Evolutionary conservation across 2,888 invertebrate genomes (phyloP).

Genomic region (Lycia hirtaria): DNA sequence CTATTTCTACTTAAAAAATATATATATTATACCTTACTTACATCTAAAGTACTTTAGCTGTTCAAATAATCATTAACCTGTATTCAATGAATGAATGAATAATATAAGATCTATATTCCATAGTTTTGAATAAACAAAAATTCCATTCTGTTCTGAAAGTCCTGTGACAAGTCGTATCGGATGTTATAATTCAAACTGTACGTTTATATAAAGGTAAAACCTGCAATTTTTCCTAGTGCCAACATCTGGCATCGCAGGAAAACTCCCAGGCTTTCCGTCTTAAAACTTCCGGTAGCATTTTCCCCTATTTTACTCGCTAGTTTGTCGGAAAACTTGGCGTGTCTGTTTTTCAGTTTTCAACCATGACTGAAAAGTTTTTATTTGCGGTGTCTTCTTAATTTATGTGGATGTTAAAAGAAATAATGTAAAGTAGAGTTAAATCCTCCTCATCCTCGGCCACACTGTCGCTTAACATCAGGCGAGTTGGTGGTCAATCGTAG

Average conservation of each 20-base stretch:
- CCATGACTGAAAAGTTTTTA: slow-evolving; percentile 18
- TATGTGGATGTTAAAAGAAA: neutral
- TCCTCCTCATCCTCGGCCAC: no score
- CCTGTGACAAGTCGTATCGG: neutral
- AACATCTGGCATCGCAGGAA: slow-evolving; percentile 32
- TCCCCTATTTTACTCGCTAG: slow-evolving; percentile 24
- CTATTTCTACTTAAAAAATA: no score
- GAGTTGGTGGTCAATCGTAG: no score
- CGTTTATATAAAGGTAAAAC: slow-evolving; percentile 28
- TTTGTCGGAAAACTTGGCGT: slow-evolving; percentile 21
- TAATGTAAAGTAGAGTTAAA: neutral
- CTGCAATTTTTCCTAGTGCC: slow-evolving; percentile 34
- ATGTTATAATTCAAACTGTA: neutral
- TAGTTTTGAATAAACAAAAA: no score
- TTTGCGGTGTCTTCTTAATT: slow-evolving; percentile 6
- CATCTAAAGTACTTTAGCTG: no score
- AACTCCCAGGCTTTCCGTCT: slow-evolving; percentile 30
- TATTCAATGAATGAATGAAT: no score
- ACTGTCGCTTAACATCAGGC: no score
- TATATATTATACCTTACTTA: no score
- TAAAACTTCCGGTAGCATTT: slow-evolving; percentile 28
- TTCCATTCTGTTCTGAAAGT: no score
- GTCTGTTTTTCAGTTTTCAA: slow-evolving; percentile 26
- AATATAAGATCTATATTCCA: no score
- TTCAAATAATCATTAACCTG: no score